Evolutionary conservation across 2,113 vertebrate genomes (phyloP).

Genomic region (Seriola rivoliana): DNA sequence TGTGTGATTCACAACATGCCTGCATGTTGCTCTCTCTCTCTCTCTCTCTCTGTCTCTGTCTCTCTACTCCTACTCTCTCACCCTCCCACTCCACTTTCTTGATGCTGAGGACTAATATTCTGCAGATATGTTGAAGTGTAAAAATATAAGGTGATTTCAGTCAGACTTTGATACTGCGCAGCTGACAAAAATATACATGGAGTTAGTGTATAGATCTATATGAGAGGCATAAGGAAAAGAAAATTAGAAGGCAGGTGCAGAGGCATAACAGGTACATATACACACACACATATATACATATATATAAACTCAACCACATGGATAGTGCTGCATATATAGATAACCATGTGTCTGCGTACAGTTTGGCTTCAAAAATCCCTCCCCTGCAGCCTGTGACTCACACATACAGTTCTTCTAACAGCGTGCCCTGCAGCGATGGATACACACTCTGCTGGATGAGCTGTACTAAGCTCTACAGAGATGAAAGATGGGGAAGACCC

Average conservation of each 20-base stretch:
- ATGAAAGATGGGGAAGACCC: slow-evolving; percentile 61
- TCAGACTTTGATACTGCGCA: slow-evolving; percentile 1
- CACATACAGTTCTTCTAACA: slow-evolving; percentile 37
- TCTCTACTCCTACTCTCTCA: slow-evolving; percentile 36
- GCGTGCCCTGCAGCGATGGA: slow-evolving; percentile 53
- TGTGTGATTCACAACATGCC: slow-evolving; percentile 48
- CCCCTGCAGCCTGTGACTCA: slow-evolving; percentile 55
- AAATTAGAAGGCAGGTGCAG: neutral
- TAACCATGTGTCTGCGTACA: neutral
- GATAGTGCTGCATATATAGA: neutral
- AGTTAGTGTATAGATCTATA: slow-evolving; percentile 5
- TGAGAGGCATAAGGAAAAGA: neutral
- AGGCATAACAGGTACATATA: neutral
- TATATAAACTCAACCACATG: neutral
- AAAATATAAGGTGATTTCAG: slow-evolving; percentile 21
- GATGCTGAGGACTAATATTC: slow-evolving; percentile 28
- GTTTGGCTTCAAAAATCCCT: slow-evolving; percentile 43
- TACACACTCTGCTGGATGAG: slow-evolving; percentile 58
- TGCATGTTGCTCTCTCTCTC: slow-evolving; percentile 18
- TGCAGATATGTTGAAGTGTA: slow-evolving; percentile 29
- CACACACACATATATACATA: neutral
- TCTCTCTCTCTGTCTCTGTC: slow-evolving; percentile 43
- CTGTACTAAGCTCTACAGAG: slow-evolving; percentile 52
- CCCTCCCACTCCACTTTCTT: slow-evolving; percentile 35
- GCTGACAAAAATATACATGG: slow-evolving; percentile 2